A percentile compares a stretch with the other conserved stretches of the same genome.
Conservation (phyloP, 2,113 vertebrate species). For the Hippocampus mohnikei region DNA sequence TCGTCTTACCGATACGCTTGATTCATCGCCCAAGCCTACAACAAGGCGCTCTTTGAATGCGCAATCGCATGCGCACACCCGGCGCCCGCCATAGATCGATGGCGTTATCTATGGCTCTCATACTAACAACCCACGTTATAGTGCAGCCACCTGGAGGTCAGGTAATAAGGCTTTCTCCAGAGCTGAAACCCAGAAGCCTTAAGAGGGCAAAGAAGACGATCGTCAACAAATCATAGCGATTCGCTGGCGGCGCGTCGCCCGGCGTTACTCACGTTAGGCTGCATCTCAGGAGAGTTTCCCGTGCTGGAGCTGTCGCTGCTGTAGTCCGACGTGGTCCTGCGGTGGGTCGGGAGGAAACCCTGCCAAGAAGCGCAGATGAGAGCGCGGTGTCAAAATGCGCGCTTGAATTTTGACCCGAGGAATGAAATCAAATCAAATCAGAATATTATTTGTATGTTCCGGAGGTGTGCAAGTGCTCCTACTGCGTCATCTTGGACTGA, state of each 20-base stretch:
- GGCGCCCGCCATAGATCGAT: constrained; percentile 47
- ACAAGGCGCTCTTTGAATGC: not conserved
- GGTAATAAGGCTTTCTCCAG: constrained; percentile 60
- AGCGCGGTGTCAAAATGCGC: not conserved
- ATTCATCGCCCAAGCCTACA: not conserved
- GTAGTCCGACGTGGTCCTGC: constrained; percentile 67
- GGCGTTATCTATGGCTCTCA: constrained; percentile 42
- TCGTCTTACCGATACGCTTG: too few relatives aligned
- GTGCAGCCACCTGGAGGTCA: constrained; percentile 66
- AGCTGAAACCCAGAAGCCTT: constrained; percentile 57
- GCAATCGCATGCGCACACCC: not conserved
- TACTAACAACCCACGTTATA: constrained; percentile 67
- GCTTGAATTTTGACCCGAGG: not conserved
- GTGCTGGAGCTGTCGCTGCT: constrained; percentile 68
- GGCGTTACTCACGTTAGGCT: constrained; percentile 64
- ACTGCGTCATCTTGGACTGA: constrained; percentile 65
- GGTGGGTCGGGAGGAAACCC: constrained; percentile 61
- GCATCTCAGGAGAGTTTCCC: constrained; percentile 64
- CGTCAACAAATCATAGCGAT: not conserved
- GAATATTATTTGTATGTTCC: not conserved
- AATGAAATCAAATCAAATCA: not conserved
- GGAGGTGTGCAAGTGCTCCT: constrained; percentile 13
- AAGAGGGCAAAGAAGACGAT: constrained; percentile 28
- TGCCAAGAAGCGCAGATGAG: constrained; percentile 21
- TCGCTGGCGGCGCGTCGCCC: not conserved